Percentiles rank a stretch among this genome's conserved stretches.
Conservation (phyloP, 2,113 vertebrate genomes). For the Heterotilapia buettikoferi region DNA sequence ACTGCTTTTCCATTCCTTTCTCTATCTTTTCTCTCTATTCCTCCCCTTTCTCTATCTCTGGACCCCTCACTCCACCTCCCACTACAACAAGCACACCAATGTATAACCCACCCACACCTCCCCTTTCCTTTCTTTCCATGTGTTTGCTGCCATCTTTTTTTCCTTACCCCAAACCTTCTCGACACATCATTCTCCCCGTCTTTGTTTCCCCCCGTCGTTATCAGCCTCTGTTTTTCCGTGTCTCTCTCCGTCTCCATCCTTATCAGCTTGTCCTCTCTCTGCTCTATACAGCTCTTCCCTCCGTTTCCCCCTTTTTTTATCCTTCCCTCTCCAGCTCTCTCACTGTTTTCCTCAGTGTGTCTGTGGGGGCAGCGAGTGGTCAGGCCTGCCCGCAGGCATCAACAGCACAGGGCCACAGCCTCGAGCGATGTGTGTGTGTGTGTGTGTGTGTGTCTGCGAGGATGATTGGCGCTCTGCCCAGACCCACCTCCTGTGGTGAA, state of each 20-base stretch:
- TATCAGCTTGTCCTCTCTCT: constrained; percentile 41
- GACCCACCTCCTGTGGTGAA: constrained; percentile 55
- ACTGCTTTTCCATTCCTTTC: constrained; percentile 8
- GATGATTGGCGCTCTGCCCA: constrained; percentile 50
- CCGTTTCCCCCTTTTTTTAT: background rate
- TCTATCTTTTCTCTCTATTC: background rate
- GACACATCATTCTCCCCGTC: background rate
- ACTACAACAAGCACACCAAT: constrained; percentile 9
- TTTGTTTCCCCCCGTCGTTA: constrained; percentile 7
- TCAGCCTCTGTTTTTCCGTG: constrained; percentile 26
- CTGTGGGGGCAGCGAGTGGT: constrained; percentile 49
- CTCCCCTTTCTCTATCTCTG: background rate
- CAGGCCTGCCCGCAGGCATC: constrained; percentile 51
- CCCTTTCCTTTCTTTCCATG: background rate
- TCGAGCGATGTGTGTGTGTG: background rate
- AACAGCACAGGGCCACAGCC: constrained; percentile 38
- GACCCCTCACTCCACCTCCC: background rate
- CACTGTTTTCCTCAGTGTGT: constrained; percentile 11
- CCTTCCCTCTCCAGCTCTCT: background rate
- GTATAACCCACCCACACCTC: background rate
- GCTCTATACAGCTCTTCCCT: background rate
- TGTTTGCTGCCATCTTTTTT: background rate
- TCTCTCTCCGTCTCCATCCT: constrained; percentile 1
- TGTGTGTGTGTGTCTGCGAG: background rate
- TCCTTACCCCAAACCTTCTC: background rate